Percentiles rank a stretch among this genome's conserved stretches.
These are phyloP conservation scores for Probaryconus sp. DNA, from an alignment of 1,140 invertebrate genomes.

Conservation along the genomic window DNA sequence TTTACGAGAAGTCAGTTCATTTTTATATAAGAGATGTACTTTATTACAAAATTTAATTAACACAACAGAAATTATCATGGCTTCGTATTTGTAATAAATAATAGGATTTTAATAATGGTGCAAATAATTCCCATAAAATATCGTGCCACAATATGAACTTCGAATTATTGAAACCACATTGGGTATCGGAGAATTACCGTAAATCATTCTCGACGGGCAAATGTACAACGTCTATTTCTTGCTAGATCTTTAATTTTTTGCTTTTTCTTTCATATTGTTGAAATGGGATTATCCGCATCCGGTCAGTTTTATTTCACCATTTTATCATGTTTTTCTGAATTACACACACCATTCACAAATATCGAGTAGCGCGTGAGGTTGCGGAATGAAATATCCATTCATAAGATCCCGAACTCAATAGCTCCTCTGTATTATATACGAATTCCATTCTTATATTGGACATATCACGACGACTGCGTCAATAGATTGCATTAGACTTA, in stretches of 20 bases:
- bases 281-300: conserved; percentile 74
- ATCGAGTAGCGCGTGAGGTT: conserved; percentile 72
- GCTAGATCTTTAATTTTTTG: conserved; percentile 30
- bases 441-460: conserved; percentile 34
- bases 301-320: conserved; percentile 71
- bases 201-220: conserved; percentile 46
- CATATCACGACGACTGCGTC: conserved; percentile 21
- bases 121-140: conserved; percentile 59
- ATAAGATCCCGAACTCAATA: conserved; percentile 51
- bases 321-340: conserved; percentile 40
- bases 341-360: conserved; percentile 55
- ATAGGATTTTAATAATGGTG: too few species aligned
- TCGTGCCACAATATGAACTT: conserved; percentile 69
- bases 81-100: too few species aligned
- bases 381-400: conserved; percentile 62
- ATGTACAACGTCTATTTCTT: conserved; percentile 67
- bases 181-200: conserved; percentile 59
- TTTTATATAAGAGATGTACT: neutral
- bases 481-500: conserved; percentile 27
- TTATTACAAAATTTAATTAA: too few species aligned
- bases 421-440: conserved; percentile 64
- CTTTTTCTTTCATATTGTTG: conserved; percentile 14
- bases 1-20: neutral
- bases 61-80: too few species aligned
- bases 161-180: conserved; percentile 73